Conservation (phyloP, 2,797 vertebrate genomes). For the Bradypus variegatus region DNA sequence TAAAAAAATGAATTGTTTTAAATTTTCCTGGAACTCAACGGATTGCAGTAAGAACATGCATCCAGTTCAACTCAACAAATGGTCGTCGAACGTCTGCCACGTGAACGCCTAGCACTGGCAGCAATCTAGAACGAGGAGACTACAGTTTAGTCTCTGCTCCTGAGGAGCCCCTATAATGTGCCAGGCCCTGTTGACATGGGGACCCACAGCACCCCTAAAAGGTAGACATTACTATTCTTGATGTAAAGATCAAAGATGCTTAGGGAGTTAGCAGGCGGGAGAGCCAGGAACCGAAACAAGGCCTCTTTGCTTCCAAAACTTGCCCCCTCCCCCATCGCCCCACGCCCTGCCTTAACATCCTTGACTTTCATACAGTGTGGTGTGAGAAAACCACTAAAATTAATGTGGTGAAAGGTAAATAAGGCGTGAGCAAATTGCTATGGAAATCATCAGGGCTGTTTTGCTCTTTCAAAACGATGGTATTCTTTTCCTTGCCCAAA, state of each 20-base stretch:
- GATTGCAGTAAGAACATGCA: background rate
- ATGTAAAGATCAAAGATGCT: background rate
- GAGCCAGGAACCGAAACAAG: background rate
- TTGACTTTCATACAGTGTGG: background rate
- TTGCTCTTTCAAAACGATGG: background rate
- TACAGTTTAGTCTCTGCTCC: background rate
- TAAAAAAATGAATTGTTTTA: background rate
- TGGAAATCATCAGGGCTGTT: background rate
- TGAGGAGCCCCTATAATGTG: background rate
- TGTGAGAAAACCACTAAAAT: constrained; percentile 18
- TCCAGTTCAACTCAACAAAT: background rate
- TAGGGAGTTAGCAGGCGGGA: background rate
- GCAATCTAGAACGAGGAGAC: background rate
- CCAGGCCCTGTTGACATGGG: background rate
- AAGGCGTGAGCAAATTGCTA: background rate
- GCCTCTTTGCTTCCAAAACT: background rate
- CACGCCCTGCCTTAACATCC: no score
- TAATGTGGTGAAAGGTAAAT: background rate
- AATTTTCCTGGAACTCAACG: background rate
- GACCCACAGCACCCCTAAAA: no score
- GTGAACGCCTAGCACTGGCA: background rate
- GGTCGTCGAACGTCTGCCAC: background rate
- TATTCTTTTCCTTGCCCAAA: background rate
- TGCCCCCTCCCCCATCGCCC: background rate
- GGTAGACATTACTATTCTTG: background rate